These are phyloP conservation scores for Elaeidobius kamerunicus DNA, from an alignment of 2,888 invertebrate genomes.

Conservation along the genomic window DNA sequence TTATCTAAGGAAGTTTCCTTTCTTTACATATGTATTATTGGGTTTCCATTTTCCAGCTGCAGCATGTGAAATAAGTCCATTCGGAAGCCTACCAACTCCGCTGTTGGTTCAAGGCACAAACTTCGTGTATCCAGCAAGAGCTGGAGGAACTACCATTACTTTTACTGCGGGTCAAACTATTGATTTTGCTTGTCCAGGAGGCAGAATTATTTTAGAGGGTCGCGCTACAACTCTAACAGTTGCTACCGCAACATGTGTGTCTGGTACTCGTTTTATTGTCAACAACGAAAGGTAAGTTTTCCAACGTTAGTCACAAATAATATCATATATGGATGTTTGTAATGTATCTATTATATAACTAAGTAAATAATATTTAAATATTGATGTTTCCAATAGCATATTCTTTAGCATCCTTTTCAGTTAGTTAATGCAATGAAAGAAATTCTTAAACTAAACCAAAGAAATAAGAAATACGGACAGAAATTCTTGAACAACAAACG, in stretches of 20 bases:
- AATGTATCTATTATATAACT: too few species aligned
- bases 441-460: too few species aligned
- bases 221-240: conserved; percentile 19
- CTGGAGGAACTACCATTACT: conserved; percentile 5
- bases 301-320: too few species aligned
- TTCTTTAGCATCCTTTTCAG: too few species aligned
- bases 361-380: too few species aligned
- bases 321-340: too few species aligned
- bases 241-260: conserved; percentile 36
- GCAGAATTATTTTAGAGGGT: conserved; percentile 29
- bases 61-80: conserved; percentile 15
- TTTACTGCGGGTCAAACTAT: conserved; percentile 25
- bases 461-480: too few species aligned
- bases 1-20: too few species aligned
- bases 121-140: conserved; percentile 16
- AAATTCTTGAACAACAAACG: too few species aligned
- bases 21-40: too few species aligned
- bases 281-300: conserved; percentile 27
- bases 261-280: conserved; percentile 35
- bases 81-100: conserved; percentile 20
- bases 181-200: conserved; percentile 34
- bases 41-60: conserved; percentile 5
- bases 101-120: conserved; percentile 11
- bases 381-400: too few species aligned
- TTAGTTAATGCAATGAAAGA: too few species aligned